Evolutionary conservation across 2,113 vertebrate species (phyloP).

Genomic region (Gila orcuttii): DNA sequence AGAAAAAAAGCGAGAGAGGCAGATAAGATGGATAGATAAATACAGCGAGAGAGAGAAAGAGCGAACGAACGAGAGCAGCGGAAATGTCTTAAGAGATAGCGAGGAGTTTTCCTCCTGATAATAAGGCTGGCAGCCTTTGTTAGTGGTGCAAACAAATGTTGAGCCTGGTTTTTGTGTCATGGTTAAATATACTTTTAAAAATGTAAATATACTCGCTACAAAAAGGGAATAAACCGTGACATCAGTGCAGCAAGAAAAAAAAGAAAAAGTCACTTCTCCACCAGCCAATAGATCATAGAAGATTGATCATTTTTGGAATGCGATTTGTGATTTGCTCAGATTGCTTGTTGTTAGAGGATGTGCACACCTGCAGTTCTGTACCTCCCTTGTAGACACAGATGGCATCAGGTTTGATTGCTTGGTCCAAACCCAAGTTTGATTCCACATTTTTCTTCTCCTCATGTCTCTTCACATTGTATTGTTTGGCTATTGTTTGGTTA

Average conservation of each 20-base stretch:
- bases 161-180: conserved; percentile 47
- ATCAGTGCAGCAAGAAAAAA: conserved; percentile 24
- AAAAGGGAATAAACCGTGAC: conserved; percentile 38
- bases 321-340: conserved; percentile 25
- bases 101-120: conserved; percentile 44
- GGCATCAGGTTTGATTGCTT: conserved; percentile 4
- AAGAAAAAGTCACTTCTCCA: not conserved
- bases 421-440: conserved; percentile 23
- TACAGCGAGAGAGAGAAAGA: not conserved
- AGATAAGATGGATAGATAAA: conserved; percentile 27
- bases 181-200: conserved; percentile 47
- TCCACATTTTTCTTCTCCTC: not conserved
- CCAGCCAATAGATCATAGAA: conserved; percentile 16
- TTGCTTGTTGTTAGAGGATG: conserved; percentile 24
- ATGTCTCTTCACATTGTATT: not conserved
- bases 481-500: not conserved
- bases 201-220: conserved; percentile 14
- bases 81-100: conserved; percentile 50
- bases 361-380: conserved; percentile 13
- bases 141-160: conserved; percentile 59
- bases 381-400: conserved; percentile 15
- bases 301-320: conserved; percentile 15
- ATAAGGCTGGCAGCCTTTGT: conserved; percentile 52
- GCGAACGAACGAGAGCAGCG: conserved; percentile 19
- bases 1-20: conserved; percentile 7